These are phyloP conservation scores for Ictidomys tridecemlineatus DNA, from an alignment of 2,113 vertebrate genomes.

Conservation along the genomic window DNA sequence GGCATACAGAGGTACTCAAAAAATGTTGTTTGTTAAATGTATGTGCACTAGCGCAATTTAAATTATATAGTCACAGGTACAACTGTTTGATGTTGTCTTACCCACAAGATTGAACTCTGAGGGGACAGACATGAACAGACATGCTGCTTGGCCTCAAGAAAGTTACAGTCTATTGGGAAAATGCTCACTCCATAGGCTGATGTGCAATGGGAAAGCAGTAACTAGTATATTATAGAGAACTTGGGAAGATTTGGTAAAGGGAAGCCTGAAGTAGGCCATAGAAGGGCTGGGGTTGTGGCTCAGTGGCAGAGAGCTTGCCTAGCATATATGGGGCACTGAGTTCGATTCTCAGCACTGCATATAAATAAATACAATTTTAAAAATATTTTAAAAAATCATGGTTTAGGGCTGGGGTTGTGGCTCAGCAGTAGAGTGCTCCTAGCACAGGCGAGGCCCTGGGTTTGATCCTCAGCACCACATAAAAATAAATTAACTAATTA, in stretches of 20 bases:
- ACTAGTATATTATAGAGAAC: background rate
- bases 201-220: background rate
- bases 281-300: no score
- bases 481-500: no score
- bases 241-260: background rate
- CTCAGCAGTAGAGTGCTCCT: no score
- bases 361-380: no score
- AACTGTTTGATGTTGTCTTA: background rate
- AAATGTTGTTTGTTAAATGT: conserved; percentile 16
- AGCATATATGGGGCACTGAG: no score
- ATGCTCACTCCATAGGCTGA: background rate
- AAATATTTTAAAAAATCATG: no score
- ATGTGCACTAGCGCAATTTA: background rate
- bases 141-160: background rate
- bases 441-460: no score
- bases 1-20: background rate
- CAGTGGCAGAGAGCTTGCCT: no score
- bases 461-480: no score
- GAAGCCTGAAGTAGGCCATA: background rate
- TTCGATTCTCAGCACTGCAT: no score
- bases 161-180: background rate
- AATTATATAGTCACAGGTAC: background rate
- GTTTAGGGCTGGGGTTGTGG: no score
- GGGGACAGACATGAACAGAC: background rate
- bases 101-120: background rate